Evolutionary conservation across 2,113 vertebrate species (phyloP).

Genomic region (Podocnemis expansa): DNA sequence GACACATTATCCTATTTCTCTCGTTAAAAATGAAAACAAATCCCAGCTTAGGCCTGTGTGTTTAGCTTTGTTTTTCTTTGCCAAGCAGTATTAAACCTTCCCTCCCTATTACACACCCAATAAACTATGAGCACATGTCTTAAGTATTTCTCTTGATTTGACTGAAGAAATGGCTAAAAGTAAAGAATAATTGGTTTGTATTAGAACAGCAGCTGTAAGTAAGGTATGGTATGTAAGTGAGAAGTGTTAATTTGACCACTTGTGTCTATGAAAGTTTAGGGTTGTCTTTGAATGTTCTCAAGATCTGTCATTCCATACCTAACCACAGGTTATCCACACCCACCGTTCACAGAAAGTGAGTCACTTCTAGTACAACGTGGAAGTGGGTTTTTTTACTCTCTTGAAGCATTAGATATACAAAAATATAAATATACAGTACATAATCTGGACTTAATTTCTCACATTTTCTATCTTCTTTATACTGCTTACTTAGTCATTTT

Average conservation of each 20-base stretch:
- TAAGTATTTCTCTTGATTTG: not conserved
- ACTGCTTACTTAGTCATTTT: not conserved
- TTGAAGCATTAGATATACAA: not conserved
- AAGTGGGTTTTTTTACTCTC: not conserved
- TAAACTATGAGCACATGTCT: not conserved
- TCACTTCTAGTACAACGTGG: not conserved
- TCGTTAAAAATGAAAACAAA: not conserved
- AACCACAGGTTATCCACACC: not conserved
- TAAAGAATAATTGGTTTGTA: not conserved
- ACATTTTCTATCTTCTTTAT: not conserved
- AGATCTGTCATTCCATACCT: not conserved
- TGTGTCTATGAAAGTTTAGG: not conserved
- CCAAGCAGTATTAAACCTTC: not conserved
- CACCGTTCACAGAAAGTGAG: not conserved
- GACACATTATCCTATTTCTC: not conserved
- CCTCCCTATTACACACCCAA: rapidly evolving
- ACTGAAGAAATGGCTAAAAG: not conserved
- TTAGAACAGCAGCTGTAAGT: not conserved
- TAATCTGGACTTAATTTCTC: not conserved
- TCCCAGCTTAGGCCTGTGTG: not conserved
- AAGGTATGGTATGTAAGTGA: not conserved
- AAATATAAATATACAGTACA: not conserved
- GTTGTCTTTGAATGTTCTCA: not conserved
- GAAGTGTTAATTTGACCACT: not conserved
- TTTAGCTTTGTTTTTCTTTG: not conserved